Evolutionary conservation across 2,888 invertebrate genomes (phyloP), one percentile per base, ranked within the genome.

Genomic region (Erpobdella octoculata): DNA sequence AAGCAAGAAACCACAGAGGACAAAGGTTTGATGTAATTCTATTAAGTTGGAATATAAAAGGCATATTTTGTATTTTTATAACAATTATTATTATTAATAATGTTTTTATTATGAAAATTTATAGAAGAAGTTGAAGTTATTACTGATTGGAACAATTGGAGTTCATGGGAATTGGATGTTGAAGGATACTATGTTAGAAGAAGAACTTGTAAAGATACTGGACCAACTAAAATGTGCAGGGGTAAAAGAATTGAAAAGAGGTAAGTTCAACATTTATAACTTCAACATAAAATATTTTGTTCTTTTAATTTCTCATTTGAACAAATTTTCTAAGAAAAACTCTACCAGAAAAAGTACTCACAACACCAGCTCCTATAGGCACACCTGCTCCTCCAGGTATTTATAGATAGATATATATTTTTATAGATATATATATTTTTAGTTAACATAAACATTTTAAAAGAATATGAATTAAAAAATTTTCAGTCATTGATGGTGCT

Each of bases 191-290:
- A 9, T 5, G 18, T 35, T 4, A 28, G 62, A n/a, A 62, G 5
- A 33, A 4, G 62, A 33, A 35, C n/a, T 8, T 62, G 62, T 12
- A 62, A 62, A 35, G 33, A 62, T 31, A 35, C 28, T 18, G 62
- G 62, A 8, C n/a, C 33, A n/a, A 62, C 62, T 33, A 35, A 35
- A 28, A n/a, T 62, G n/a, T 62, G 62, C 25, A 62, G 62, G 18
- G 62, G 62, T 33, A 62, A 62, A 33, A 33, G 9, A 28, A 12
- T 62, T 8, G 62, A 62, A 62, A 62, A 6, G n/a, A n/a, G 33
- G 62, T 62, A 33, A 62, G 62, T 62, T 58, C 62, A 62, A 62
- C 53, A n/a, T n/a, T n/a, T n/a, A n/a, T n/a, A n/a, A n/a, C n/a
- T 53, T 53, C n/a, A 28, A 53, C 21, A 53, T 53, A 53, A 9